A percentile compares a stretch with the other conserved stretches of the same genome.
Evolutionary conservation across 2,797 vertebrate species (phyloP).

Genomic region (Linurgus olivaceus): DNA sequence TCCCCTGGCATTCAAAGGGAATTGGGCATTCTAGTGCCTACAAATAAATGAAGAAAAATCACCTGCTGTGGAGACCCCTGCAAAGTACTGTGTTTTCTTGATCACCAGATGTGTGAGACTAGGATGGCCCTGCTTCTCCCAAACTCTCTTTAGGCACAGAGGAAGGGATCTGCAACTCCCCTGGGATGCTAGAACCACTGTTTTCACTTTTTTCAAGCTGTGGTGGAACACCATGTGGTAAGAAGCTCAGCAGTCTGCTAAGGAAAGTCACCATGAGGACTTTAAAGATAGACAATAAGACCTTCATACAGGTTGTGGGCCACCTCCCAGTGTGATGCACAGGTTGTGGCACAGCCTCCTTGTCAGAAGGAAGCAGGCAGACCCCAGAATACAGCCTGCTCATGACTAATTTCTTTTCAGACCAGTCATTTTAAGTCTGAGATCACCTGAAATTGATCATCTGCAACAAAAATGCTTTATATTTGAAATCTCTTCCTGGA

Average conservation of each 20-base stretch:
- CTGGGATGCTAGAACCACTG: accelerated
- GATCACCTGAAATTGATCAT: not conserved
- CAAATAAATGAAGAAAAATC: not conserved
- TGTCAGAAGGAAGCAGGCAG: not conserved
- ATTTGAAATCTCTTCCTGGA: not conserved
- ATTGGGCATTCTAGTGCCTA: not conserved
- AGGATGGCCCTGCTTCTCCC: not conserved
- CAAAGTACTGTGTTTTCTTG: not conserved
- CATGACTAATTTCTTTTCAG: not conserved
- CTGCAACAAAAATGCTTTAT: not conserved
- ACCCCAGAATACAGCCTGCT: accelerated
- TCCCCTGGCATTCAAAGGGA: not conserved
- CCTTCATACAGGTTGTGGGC: accelerated
- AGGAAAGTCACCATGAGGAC: not conserved
- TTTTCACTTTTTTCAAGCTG: not conserved
- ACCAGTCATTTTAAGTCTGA: not conserved
- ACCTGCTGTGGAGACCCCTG: not conserved
- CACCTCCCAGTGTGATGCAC: accelerated
- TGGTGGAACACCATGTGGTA: not conserved
- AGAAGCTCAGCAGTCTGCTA: not conserved
- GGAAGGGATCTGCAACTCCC: not conserved
- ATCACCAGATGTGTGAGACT: not conserved
- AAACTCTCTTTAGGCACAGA: not conserved
- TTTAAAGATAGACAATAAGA: not conserved
- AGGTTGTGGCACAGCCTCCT: not conserved